These are phyloP conservation scores for Symphodus melops DNA, from an alignment of 2,113 vertebrate genomes.

Conservation along the genomic window DNA sequence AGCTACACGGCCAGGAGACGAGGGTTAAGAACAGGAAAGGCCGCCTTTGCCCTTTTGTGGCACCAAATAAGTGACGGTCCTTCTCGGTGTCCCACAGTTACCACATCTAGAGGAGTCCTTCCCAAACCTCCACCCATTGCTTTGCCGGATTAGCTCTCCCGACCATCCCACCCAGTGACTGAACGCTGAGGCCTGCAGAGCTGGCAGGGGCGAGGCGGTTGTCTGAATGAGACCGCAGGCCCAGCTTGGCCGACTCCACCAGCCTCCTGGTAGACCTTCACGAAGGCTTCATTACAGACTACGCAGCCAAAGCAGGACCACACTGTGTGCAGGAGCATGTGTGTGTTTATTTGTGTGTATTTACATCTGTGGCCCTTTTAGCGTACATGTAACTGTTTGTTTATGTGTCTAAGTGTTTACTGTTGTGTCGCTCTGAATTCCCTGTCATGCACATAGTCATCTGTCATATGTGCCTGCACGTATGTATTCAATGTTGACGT, in stretches of 20 bases:
- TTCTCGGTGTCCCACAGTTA: slow-evolving; percentile 69
- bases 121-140: slow-evolving; percentile 66
- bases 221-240: slow-evolving; percentile 81
- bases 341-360: slow-evolving; percentile 50
- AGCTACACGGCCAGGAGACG: slow-evolving; percentile 37
- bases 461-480: slow-evolving; percentile 44
- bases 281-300: slow-evolving; percentile 77
- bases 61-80: slow-evolving; percentile 70
- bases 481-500: slow-evolving; percentile 47
- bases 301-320: slow-evolving; percentile 72
- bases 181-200: slow-evolving; percentile 61
- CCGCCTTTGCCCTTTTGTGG: slow-evolving; percentile 63
- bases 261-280: slow-evolving; percentile 75
- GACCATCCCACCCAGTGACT: slow-evolving; percentile 81
- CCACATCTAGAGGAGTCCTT: slow-evolving; percentile 74
- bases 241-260: slow-evolving; percentile 70
- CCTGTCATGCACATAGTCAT: slow-evolving; percentile 18
- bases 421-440: slow-evolving; percentile 45
- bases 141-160: slow-evolving; percentile 63
- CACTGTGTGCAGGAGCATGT: slow-evolving; percentile 68
- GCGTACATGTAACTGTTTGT: slow-evolving; percentile 38
- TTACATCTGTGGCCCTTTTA: slow-evolving; percentile 32
- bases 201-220: slow-evolving; percentile 70
- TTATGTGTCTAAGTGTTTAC: slow-evolving; percentile 38
- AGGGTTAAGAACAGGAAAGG: slow-evolving; percentile 51